These are phyloP conservation scores for Xenotilapia leptura DNA, from an alignment of 2,113 vertebrate species.

Conservation along the genomic window DNA sequence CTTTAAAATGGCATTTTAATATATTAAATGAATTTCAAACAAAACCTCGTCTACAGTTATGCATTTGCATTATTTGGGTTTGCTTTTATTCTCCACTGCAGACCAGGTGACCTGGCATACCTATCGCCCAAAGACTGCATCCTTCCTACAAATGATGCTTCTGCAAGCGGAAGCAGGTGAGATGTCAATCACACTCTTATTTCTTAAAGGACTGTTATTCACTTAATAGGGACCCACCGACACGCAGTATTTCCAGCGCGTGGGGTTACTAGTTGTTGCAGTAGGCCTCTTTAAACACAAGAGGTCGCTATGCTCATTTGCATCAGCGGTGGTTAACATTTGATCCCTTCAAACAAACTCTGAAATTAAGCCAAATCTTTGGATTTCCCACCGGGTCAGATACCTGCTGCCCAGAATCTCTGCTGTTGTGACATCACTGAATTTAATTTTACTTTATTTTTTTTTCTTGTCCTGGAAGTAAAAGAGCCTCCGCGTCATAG, in stretches of 20 bases:
- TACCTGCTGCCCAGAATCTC: background rate
- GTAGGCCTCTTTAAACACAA: background rate
- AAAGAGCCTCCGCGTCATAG: background rate
- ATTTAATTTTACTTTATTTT: background rate
- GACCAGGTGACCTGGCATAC: conserved; percentile 19
- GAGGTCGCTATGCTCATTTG: conserved; percentile 20
- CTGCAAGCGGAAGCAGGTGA: conserved; percentile 19
- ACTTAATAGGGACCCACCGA: fast-evolving
- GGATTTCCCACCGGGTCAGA: background rate
- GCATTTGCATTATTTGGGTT: background rate
- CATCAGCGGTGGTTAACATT: background rate
- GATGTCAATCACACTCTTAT: background rate
- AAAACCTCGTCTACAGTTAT: background rate
- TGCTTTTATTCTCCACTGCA: background rate
- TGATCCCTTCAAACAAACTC: conserved; percentile 31
- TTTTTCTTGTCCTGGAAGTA: background rate
- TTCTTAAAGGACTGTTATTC: background rate
- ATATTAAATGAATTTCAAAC: background rate
- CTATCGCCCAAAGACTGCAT: background rate
- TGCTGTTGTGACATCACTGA: background rate
- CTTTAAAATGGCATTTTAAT: background rate
- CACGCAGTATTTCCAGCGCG: background rate
- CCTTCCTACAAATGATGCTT: conserved; percentile 1
- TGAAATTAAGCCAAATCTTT: background rate
- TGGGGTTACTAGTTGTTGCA: background rate